Base-by-base conservation (phyloP, 2,113 vertebrate genomes). In the Oreocharis arfaki region DNA sequence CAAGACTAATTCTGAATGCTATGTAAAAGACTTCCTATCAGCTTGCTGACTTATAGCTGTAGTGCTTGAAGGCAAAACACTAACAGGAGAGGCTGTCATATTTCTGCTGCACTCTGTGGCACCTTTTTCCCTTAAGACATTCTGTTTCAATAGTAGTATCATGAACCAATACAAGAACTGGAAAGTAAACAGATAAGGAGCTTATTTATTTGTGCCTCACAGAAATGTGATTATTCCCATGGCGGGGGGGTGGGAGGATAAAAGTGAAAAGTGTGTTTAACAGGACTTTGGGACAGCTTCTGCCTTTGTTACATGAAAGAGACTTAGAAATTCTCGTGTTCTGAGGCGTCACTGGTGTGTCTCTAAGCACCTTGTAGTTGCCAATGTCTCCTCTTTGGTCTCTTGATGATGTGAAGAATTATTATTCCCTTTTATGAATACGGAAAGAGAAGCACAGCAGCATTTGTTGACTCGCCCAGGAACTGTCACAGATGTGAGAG, bases 241-340 rank as follows among this genome's bases (percentile, higher is more conserved):
- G 37, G 22, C 6, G 7, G 4, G 2, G 2, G 35, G 13, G 5
- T 3, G 1, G 2, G 5, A 49, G 8, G 33, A 63, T 67, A 32
- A 19, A 28, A 12, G 3, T 2, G 4, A 32, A 19, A 28, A 12
- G 3, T 2, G 4, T 1, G 41, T 67, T 91, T 39, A 81, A 32
- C 13, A 30, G 32, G 32, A 41, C 14, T 60, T 82, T 65, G 35
- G 19, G 46, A 19, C 28, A 59, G 15, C 24, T 35, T 57, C 16
- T 73, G 22, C 17, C 16, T 70, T 46, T n/a, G 23, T 57, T 74
- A 77, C 17, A 13, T 35, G 12, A 70, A 47, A 42, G 28, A 69
- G 18, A 37, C 18, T 56, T n/a, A 42, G 6, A 30, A 37, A 24
- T 80, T 89, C 26, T 80, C 41, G 10, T 8, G 11, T 50, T 52